Base-by-base conservation (phyloP, 2,888 invertebrate genomes). In the Acrobeloides nanus region DNA sequence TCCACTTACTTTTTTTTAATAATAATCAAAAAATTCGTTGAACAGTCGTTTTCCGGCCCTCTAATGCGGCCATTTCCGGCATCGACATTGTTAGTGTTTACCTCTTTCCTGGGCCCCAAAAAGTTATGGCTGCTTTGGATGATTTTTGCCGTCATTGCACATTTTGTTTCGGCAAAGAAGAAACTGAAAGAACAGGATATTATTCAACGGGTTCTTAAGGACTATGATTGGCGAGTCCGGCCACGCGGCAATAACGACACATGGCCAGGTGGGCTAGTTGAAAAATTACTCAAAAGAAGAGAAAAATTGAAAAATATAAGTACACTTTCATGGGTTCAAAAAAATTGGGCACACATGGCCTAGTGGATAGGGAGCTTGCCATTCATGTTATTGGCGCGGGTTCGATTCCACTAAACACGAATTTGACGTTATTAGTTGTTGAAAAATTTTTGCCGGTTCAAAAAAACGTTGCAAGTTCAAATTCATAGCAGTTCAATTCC, bases 141-240 rank as follows among this genome's bases (percentile, higher is more conserved):
- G 17, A n/a, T 20, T 15, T 8, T 15, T 20, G 35, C 20, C 35
- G 17, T 35, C n/a, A n/a, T n/a, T n/a, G n/a, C n/a, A n/a, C n/a
- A n/a, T n/a, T n/a, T n/a, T n/a, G n/a, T n/a, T n/a, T n/a, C n/a
- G 3, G 55, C 62, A 12, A 66, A 63, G 54, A 58, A 61, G 44
- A 68, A 68, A 44, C 51, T 69, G 21, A 65, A 66, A 51, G 69
- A 68, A 48, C 68, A 68, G 60, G 68, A 68, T 24, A 68, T 68
- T 34, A 68, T 68, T 48, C 68, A 69, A 47, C 54, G 63, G 35
- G 58, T 65, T 12, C 53, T 62, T 41, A 51, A 52, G 43, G 66
- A 68, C 47, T 69, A 69, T 49, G 70, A 70, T 45, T 70, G 70
- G 70, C 51, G 70, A 32, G 70, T 70, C 7, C 41, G 70, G n/a